Evolutionary conservation across 92 coral and sea anemone species (phyloP).

Genomic region (Palythoa grandis): DNA sequence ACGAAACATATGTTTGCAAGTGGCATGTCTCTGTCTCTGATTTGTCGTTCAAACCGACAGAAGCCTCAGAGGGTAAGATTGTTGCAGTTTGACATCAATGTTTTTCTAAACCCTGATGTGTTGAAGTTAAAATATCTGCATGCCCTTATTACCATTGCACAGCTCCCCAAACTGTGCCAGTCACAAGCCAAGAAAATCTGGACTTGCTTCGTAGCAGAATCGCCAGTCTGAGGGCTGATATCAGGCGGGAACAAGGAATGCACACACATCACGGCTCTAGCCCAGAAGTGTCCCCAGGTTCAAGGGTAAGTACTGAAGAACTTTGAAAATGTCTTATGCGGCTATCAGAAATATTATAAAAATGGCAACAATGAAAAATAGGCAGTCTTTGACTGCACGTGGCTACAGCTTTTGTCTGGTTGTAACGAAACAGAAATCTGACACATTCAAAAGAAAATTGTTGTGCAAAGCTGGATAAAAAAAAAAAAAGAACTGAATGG

Average conservation of each 20-base stretch:
- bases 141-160: not conserved
- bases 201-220: conserved; percentile 93
- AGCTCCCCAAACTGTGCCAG: conserved; percentile 97
- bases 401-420: no score
- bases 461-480: no score
- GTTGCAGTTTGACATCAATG: not conserved
- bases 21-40: conserved; percentile 84
- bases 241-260: conserved; percentile 86
- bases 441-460: no score
- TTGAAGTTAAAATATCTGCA: not conserved
- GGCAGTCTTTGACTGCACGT: no score
- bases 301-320: conserved; percentile 57
- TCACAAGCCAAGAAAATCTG: conserved; percentile 86
- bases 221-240: conserved; percentile 91
- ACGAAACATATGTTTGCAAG: conserved; percentile 91
- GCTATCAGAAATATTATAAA: no score
- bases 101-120: not conserved
- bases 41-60: conserved; percentile 81
- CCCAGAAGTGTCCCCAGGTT: conserved; percentile 79
- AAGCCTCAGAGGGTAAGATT: conserved; percentile 86
- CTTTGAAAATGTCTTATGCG: not conserved
- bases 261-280: conserved; percentile 56
- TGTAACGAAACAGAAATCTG: no score
- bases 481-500: no score
- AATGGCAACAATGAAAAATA: no score